A percentile compares a stretch with the other conserved stretches of the same genome.
phyloP scores from a whole-genome alignment of 2,888 invertebrate species.

The Archips xylosteana region DNA sequence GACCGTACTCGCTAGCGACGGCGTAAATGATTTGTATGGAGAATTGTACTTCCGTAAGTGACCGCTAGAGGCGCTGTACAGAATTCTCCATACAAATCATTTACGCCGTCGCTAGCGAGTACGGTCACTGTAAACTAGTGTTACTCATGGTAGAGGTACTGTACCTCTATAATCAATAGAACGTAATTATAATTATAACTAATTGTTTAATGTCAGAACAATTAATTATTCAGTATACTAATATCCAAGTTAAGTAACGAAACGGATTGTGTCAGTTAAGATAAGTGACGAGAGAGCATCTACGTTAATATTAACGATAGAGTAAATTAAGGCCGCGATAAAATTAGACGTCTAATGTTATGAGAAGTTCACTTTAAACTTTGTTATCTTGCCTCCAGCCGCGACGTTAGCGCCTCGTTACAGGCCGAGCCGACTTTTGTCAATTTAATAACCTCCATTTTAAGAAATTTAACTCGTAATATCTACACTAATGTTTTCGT shows the following conservation, averaged over 20 bases:
- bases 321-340: slow-evolving; percentile 34
- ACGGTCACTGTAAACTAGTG: too few species aligned
- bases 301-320: slow-evolving; percentile 36
- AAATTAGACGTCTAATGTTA: slow-evolving; percentile 35
- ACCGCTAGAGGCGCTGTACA: too few species aligned
- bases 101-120: too few species aligned
- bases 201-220: slow-evolving; percentile 15
- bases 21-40: too few species aligned
- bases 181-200: slow-evolving; percentile 5
- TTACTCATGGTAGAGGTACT: too few species aligned
- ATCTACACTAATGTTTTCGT: background rate
- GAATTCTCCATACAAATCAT: too few species aligned
- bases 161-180: background rate
- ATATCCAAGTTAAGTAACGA: slow-evolving; percentile 33
- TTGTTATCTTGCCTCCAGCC: slow-evolving; percentile 32
- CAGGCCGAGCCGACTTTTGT: slow-evolving; percentile 23
- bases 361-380: slow-evolving; percentile 36
- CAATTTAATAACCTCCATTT: slow-evolving; percentile 26
- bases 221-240: slow-evolving; percentile 32
- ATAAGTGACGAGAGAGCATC: slow-evolving; percentile 31
- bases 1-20: too few species aligned
- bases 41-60: too few species aligned
- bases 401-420: slow-evolving; percentile 27
- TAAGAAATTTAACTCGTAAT: background rate
- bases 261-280: slow-evolving; percentile 34